Evolutionary conservation across 2,888 invertebrate species (phyloP), one percentile per base, ranked within the genome.

Genomic region (Trachelus stipa): DNA sequence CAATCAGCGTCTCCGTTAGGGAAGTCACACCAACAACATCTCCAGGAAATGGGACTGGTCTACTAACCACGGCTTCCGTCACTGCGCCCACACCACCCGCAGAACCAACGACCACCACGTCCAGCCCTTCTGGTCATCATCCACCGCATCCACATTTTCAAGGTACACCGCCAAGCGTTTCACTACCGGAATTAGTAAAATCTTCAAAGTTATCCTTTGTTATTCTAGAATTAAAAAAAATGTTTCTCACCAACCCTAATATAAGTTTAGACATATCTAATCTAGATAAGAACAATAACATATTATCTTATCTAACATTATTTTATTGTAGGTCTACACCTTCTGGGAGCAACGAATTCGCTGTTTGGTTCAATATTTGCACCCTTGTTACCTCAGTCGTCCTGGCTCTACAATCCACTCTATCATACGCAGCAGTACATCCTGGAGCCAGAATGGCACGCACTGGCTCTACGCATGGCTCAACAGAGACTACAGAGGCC

Each of bases 311-410:
- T 78, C 37, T 34, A 74, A 73, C 12, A 73, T 15, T 73, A 76
- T 33, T 78, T 12, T 77, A 15, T 69, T 56, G 73, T 73, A 91
- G 91, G 91, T 86, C 87, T 91, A 79, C 90, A 91, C 81, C 86
- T 91, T 37, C 84, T 90, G 75, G 89, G 91, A 76, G 90, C 91
- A 1, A 90, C 90, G 1, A 89, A 89, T 79, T 90, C 91, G 4
- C 84, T 91, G 12, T 91, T 91, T 74, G 90, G 91, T n/a, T 91
- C 91, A 81, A 90, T 91, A 85, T 91, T 91, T 79, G 91, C 90
- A 2, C 91, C 91, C 4, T 81, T 91, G 71, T 80, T 91, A 74
- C 91, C 91, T 2, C 91, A 90, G 75, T 89, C 91, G 4, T 89
- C 90, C 1, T 91, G 91, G 91, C 85, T 91, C 31, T 91, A 91